A percentile compares a stretch with the other conserved stretches of the same genome.
phyloP scores from a whole-genome alignment of 2,888 invertebrate species.

The Tuberolachnus salignus region DNA sequence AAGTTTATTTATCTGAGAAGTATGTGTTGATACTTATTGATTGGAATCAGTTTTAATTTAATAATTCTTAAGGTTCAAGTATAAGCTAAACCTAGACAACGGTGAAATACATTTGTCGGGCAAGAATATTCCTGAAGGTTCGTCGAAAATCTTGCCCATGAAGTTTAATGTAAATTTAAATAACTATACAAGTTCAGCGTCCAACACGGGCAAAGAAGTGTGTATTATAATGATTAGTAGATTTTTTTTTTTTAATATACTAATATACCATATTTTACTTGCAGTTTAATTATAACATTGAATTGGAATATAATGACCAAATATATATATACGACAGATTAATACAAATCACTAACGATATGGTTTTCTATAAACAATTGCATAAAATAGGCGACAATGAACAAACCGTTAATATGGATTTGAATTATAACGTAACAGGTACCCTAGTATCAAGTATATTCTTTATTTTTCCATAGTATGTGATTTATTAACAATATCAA shows the following conservation, averaged over 20 bases:
- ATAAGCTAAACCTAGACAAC: neutral
- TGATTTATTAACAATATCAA: neutral
- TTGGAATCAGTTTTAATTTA: neutral
- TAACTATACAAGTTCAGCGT: neutral
- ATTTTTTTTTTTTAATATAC: neutral
- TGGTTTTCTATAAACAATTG: neutral
- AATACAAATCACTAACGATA: neutral
- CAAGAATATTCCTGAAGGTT: conserved; percentile 1
- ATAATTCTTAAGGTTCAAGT: conserved; percentile 31
- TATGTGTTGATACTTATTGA: neutral
- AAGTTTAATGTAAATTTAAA: neutral
- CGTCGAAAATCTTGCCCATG: conserved; percentile 7
- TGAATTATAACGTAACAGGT: conserved; percentile 19
- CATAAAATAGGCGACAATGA: conserved; percentile 29
- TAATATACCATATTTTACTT: conserved; percentile 7
- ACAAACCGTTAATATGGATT: neutral
- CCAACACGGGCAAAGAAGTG: conserved; percentile 30
- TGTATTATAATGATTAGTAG: neutral
- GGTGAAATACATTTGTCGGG: neutral
- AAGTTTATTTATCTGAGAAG: conserved; percentile 25
- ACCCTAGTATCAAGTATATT: neutral
- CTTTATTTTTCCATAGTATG: neutral
- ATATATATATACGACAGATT: neutral
- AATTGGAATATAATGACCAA: neutral
- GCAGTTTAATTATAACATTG: neutral